Base-by-base conservation (phyloP, 1,140 invertebrate species). In the Drosophila pseudoananassae region DNA sequence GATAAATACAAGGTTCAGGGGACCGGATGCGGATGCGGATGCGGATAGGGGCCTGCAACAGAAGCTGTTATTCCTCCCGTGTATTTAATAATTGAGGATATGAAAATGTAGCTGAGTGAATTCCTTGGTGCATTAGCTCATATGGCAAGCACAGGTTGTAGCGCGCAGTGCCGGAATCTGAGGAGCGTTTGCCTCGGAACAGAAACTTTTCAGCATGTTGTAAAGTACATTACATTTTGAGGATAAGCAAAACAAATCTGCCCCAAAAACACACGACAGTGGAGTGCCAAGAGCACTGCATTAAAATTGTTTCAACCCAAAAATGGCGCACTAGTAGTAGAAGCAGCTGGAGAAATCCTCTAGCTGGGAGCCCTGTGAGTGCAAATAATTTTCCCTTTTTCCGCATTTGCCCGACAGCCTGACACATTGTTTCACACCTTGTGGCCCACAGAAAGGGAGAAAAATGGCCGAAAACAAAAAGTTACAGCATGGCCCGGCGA, bases 171-270 rank as follows among this genome's bases (percentile, higher is more conserved):
- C 52, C 57, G 33, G 53, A 69, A 64, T 66, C 64, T 65, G 54
- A 57, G 65, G 73, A 47, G 61, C 45, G 52, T 43, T 43, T 17
- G 5, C 40, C 40, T 43, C 14, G 40, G 15, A 59, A 72, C 81
- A 49, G 53, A 57, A 84, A 85, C 63, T 81, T 85, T 85, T 75
- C 77, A 87, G 63, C 69, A 85, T 76, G 73, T 70, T 84, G 58
- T 81, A 85, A 78, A 87, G 60, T 68, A 75, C 82, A 87, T 87
- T 77, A 87, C 71, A 75, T 80, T 75, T 77, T 81, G 72, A 60
- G 33, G 57, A 74, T 85, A 81, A 84, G 79, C 81, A 85, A 78
- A 81, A 85, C 84, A 87, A 85, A 87, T 87, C 82, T 75, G 65
- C 57, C 51, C 59, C 40, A 51, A 82, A 65, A 68, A 45, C 45